A percentile compares a stretch with the other conserved stretches of the same genome.
These are phyloP conservation scores for Heliconius hewitsoni DNA, from an alignment of 1,140 invertebrate species.

Conservation along the genomic window DNA sequence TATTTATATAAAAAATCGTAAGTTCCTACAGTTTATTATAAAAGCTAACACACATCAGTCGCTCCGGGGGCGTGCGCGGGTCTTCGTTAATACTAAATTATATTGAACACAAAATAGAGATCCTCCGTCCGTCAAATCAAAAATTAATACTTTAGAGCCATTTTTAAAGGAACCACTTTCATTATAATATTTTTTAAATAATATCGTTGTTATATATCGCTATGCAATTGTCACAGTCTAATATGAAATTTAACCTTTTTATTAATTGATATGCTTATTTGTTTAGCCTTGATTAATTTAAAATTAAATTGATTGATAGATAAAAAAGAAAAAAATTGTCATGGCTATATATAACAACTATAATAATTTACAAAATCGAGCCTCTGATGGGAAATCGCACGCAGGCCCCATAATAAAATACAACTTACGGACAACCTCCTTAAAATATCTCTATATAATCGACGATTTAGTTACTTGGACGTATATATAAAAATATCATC, in stretches of 20 bases:
- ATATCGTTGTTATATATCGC: not conserved
- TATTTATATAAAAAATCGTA: conserved; percentile 63
- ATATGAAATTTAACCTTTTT: not conserved
- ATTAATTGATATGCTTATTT: not conserved
- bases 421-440: conserved; percentile 17
- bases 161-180: conserved; percentile 19
- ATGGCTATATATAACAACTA: not conserved
- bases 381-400: conserved; percentile 31
- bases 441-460: conserved; percentile 16
- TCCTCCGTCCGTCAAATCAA: conserved; percentile 25
- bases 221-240: not conserved
- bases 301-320: not conserved
- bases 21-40: conserved; percentile 58
- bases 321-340: not conserved
- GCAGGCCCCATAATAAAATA: conserved; percentile 32
- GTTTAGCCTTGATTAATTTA: not conserved
- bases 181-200: not conserved
- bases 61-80: conserved; percentile 46
- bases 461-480: conserved; percentile 17
- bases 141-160: conserved; percentile 24
- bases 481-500: conserved; percentile 6
- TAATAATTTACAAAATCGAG: conserved; percentile 22
- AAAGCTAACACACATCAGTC: conserved; percentile 66
- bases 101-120: conserved; percentile 47
- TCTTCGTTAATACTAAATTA: conserved; percentile 32